Conservation (phyloP, 2,797 vertebrate genomes). For the Oreochromis mossambicus region DNA sequence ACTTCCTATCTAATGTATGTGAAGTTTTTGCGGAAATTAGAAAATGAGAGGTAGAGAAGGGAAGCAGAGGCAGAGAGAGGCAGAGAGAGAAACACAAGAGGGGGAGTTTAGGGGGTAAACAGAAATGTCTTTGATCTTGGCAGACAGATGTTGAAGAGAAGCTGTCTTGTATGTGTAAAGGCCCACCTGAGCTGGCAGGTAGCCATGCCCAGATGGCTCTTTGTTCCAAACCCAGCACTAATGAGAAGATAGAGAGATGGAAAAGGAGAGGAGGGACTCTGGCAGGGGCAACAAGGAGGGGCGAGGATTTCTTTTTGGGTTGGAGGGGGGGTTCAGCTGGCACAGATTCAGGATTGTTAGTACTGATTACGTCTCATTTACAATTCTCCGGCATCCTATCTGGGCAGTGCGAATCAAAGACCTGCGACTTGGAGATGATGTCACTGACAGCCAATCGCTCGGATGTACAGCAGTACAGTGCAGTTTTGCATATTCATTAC, state of each 20-base stretch:
- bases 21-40: slow-evolving; percentile 29
- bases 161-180: slow-evolving; percentile 68
- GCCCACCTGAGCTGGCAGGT: slow-evolving; percentile 78
- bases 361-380: slow-evolving; percentile 55
- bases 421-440: slow-evolving; percentile 45
- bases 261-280: slow-evolving; percentile 65
- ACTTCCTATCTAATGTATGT: slow-evolving; percentile 38
- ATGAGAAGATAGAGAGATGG: slow-evolving; percentile 78
- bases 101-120: slow-evolving; percentile 57
- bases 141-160: slow-evolving; percentile 70
- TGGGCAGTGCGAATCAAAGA: slow-evolving; percentile 34
- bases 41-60: not conserved
- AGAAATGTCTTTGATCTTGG: slow-evolving; percentile 67
- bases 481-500: slow-evolving; percentile 55
- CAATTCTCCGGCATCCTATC: slow-evolving; percentile 28
- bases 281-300: slow-evolving; percentile 35
- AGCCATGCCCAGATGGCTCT: slow-evolving; percentile 73
- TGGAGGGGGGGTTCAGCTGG: slow-evolving; percentile 38
- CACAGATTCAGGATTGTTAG: slow-evolving; percentile 37
- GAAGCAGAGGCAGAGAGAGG: not conserved
- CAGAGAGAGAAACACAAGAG: not conserved
- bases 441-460: slow-evolving; percentile 30
- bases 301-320: slow-evolving; percentile 3
- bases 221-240: slow-evolving; percentile 78
- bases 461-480: not conserved